Conservation (phyloP, 2,888 invertebrate species). For the Macrophya annulata region DNA sequence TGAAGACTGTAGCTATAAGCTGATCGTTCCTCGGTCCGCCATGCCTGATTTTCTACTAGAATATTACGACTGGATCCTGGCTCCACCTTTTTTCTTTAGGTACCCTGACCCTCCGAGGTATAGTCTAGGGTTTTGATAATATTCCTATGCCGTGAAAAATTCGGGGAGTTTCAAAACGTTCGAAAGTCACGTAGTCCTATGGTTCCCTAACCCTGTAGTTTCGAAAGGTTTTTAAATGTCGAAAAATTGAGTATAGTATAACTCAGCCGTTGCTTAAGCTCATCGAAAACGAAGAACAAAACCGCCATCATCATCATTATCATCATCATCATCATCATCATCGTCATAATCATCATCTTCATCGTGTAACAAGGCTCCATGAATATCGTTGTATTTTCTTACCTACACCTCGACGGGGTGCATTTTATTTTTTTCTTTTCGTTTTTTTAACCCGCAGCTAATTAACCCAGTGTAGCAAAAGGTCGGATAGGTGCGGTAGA, state of each 20-base stretch:
- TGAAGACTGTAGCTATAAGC: not conserved
- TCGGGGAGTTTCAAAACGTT: not conserved
- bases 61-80: conserved; percentile 7
- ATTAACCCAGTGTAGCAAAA: conserved; percentile 13
- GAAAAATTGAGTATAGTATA: not conserved
- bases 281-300: not conserved
- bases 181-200: not conserved
- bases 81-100: conserved; percentile 32
- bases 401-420: not conserved
- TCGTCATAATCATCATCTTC: not conserved
- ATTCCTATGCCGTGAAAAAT: conserved; percentile 29
- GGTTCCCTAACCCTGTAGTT: not conserved
- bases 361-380: not conserved
- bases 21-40: not conserved
- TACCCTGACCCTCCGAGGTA: not conserved
- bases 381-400: not conserved
- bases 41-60: conserved; percentile 3
- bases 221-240: not conserved
- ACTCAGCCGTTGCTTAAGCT: not conserved
- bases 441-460: not conserved
- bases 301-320: not conserved
- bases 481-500: not conserved
- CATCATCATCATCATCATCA: not conserved
- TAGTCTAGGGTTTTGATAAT: not conserved
- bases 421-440: no score